Evolutionary conservation across 1,140 invertebrate genomes (phyloP), one percentile per base, ranked within the genome.

Genomic region (Pseudomyrmex dendroicus): DNA sequence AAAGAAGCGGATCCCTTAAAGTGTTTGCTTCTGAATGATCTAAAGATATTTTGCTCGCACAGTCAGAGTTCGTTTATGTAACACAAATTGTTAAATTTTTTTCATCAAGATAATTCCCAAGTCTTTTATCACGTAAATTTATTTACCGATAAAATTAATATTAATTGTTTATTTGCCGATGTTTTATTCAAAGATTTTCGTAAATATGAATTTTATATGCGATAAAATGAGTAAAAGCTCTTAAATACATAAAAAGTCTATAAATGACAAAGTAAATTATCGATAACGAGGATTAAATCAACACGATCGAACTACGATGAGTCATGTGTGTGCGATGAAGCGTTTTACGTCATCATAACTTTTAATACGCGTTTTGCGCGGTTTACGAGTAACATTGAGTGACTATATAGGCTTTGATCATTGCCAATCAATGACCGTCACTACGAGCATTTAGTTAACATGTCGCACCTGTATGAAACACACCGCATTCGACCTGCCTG

Each of bases 381-480:
- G 54, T 80, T 80, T 80, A 80, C 66, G 66, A 70, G 66, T 72
- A 35, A 70, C 54, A 35, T 80, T 80, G 44, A 80, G 44, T 80
- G 76, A 66, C 44, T 50, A 48, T 17, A 35, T 35, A 5, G 66
- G 44, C 54, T 72, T 80, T 59, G 76, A 70, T 80, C 76, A 80
- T 80, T 59, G 50, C 35, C 64, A 80, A 80, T 80, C 76, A 80
- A 70, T 80, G 76, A 72, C 68, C 59, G 66, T 72, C 54, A 59
- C 20, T 72, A 80, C n/a, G 46, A 59, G 66, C 66, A 70, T 80
- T 80, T 80, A 44, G 56, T 72, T 70, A 78, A 80, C 56, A 72
- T 80, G 63, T 59, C 67, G 74, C 63, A 80, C 44, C 66, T 80
- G 56, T 44, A 70, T 54, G 76, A 78, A 78, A 46, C 54, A 70